Conservation (phyloP, 2,797 vertebrate genomes). For the Platyrinchus mystaceus region DNA sequence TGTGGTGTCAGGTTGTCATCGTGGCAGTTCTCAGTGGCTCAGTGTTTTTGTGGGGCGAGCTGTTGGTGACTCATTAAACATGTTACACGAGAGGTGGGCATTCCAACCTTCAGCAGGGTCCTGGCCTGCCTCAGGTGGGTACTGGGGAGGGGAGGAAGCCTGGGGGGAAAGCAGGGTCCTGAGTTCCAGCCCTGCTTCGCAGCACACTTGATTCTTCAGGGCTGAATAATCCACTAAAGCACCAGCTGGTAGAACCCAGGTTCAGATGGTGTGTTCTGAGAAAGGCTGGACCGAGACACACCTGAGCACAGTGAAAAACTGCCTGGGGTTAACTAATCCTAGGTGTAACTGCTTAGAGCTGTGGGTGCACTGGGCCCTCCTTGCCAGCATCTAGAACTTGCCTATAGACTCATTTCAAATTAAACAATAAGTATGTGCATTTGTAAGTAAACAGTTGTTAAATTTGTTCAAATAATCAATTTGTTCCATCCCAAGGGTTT, state of each 20-base stretch:
- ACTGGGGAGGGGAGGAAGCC: fast-evolving
- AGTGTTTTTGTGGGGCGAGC: fast-evolving
- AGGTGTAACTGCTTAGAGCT: background rate
- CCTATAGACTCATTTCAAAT: background rate
- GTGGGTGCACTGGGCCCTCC: fast-evolving
- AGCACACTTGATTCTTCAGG: fast-evolving
- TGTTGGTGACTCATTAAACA: fast-evolving
- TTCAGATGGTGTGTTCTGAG: fast-evolving
- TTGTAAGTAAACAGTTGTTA: slow-evolving; percentile 20
- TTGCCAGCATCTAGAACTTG: background rate
- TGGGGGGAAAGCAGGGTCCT: background rate
- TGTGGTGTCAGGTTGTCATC: background rate
- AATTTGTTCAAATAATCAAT: slow-evolving; percentile 52
- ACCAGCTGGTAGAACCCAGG: fast-evolving
- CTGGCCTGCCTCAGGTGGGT: fast-evolving
- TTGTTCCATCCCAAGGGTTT: slow-evolving; percentile 57
- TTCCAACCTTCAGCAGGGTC: background rate
- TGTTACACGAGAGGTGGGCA: fast-evolving
- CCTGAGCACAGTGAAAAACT: background rate
- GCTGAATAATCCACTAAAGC: fast-evolving
- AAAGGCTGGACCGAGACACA: fast-evolving
- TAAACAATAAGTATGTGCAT: background rate
- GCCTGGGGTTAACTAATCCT: fast-evolving
- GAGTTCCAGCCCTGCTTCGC: too few species aligned
- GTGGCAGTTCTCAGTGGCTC: fast-evolving